These are phyloP conservation scores for Noctua janthe DNA, from an alignment of 2,888 invertebrate genomes.

Conservation along the genomic window DNA sequence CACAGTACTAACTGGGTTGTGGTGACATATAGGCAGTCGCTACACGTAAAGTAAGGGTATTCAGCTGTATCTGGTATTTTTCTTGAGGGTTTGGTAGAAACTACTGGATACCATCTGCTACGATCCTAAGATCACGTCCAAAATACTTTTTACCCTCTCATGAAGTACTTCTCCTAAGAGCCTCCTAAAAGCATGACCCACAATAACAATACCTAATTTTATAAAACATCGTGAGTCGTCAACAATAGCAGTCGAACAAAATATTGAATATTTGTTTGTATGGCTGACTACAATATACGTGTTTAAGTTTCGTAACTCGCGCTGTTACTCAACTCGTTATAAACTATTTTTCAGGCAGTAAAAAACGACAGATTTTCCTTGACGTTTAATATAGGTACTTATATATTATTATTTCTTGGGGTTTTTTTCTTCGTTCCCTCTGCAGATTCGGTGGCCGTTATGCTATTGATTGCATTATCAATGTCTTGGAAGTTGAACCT, in stretches of 20 bases:
- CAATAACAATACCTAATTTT: background rate
- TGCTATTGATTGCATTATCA: background rate
- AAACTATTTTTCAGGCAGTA: slow-evolving; percentile 16
- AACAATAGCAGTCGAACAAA: slow-evolving; percentile 26
- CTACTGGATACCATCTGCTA: background rate
- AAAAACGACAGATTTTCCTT: slow-evolving; percentile 3
- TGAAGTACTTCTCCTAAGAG: background rate
- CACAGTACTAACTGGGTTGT: too few relatives aligned
- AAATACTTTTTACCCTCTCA: background rate
- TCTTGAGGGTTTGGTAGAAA: background rate
- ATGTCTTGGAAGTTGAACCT: background rate
- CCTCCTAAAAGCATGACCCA: background rate
- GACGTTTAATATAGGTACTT: background rate
- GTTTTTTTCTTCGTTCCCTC: background rate
- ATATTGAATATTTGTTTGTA: slow-evolving; percentile 29
- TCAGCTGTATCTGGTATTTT: too few relatives aligned
- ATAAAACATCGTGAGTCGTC: background rate
- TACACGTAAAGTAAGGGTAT: too few relatives aligned
- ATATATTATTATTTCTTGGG: background rate
- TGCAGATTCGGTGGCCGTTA: background rate
- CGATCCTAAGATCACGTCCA: background rate
- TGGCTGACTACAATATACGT: slow-evolving; percentile 44
- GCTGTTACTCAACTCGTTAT: slow-evolving; percentile 34
- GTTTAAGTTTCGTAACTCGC: slow-evolving; percentile 53
- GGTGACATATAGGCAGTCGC: too few relatives aligned